Evolutionary conservation across 2,888 invertebrate genomes (phyloP).

Genomic region (Mechanitis messenoides): DNA sequence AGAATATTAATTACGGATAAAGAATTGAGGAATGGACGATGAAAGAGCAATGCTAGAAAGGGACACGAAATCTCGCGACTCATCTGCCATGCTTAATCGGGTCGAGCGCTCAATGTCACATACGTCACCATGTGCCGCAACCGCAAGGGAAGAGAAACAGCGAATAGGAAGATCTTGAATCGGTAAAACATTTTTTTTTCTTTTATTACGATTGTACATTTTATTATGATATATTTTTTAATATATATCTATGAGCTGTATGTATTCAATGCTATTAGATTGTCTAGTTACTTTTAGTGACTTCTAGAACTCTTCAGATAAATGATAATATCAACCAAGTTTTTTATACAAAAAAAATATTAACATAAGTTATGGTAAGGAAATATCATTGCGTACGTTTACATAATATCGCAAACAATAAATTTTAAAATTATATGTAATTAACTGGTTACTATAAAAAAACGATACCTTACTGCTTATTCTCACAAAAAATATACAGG

Average conservation of each 20-base stretch:
- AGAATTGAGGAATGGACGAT: constrained; percentile 27
- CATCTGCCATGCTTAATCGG: constrained; percentile 63
- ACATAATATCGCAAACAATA: neutral
- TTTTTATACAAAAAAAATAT: too few species aligned
- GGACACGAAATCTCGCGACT: constrained; percentile 45
- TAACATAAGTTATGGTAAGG: too few species aligned
- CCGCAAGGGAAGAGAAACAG: constrained; percentile 27
- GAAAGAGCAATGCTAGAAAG: constrained; percentile 29
- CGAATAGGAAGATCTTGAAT: constrained; percentile 4
- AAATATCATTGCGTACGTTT: too few species aligned
- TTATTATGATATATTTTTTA: too few species aligned
- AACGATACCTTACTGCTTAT: neutral
- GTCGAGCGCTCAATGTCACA: constrained; percentile 68
- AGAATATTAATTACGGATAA: constrained; percentile 22
- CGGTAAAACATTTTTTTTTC: neutral
- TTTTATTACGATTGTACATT: too few species aligned
- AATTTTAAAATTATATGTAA: neutral
- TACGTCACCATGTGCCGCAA: constrained; percentile 33
- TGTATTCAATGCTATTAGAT: too few species aligned
- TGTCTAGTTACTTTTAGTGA: too few species aligned
- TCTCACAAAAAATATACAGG: neutral
- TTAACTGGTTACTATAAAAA: neutral
- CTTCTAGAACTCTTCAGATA: too few species aligned
- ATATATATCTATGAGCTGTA: too few species aligned
- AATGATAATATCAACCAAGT: too few species aligned